A percentile compares a stretch with the other conserved stretches of the same genome.
Evolutionary conservation across 2,797 vertebrate genomes (phyloP).

Genomic region (Artibeus lituratus): DNA sequence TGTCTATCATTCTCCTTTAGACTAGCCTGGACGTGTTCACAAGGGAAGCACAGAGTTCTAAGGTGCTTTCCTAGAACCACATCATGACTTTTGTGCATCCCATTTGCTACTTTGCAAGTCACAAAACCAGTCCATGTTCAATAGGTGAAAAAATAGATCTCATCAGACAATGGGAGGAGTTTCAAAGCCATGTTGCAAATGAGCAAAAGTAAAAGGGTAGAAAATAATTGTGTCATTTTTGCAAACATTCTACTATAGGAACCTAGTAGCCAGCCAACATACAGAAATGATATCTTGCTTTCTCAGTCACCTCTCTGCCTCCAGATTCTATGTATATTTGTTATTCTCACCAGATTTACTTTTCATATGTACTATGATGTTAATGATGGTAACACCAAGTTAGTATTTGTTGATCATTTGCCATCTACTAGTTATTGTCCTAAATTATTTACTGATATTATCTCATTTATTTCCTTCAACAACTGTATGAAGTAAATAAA

Average conservation of each 20-base stretch:
- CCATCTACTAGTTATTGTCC: not conserved
- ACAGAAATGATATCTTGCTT: not conserved
- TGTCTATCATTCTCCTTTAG: not conserved
- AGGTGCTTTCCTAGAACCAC: not conserved
- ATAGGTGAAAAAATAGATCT: not conserved
- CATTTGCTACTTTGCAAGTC: not conserved
- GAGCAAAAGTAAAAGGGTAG: not conserved
- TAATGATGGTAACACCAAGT: not conserved
- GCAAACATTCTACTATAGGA: not conserved
- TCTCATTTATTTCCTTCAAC: not conserved
- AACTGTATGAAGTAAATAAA: not conserved
- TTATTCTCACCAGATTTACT: not conserved
- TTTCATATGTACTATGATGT: not conserved
- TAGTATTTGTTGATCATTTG: not conserved
- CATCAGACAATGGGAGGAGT: not conserved
- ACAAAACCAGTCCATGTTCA: not conserved
- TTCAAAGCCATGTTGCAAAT: not conserved
- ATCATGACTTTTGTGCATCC: not conserved
- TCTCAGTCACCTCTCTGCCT: not conserved
- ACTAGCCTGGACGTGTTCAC: not conserved
- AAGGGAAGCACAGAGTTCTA: not conserved
- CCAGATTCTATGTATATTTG: not conserved
- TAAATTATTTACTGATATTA: not conserved
- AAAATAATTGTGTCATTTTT: not conserved
- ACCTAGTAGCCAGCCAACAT: not conserved